Base-by-base conservation (phyloP, 2,888 invertebrate species). In the Xestia rhomboidea region DNA sequence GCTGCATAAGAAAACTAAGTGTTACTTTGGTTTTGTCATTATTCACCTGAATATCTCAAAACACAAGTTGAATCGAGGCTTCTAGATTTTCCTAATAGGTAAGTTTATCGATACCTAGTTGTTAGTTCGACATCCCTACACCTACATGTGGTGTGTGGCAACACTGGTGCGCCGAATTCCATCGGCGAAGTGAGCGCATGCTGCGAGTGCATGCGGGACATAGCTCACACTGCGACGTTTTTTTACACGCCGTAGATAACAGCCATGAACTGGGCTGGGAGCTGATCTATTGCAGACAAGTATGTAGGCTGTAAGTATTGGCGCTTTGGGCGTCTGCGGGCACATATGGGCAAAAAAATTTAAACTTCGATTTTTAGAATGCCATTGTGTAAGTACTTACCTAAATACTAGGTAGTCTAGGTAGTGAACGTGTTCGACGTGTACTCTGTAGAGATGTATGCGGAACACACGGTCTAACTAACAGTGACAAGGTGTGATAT, bases 151-250 rank as follows among this genome's bases (percentile, higher is more conserved):
- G 60, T 51, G 77, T 79, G 85, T 84, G 68, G 41, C 38, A 79
- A 82, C 27, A 38, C 27, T 51, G 64, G 69, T n/a, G 77, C 69
- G 73, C 78, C 76, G 69, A 84, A 82, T 84, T 76, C 82, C 85
- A 70, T 72, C 66, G n/a, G 68, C 69, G 68, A 49, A 13, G 68
- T 63, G 30, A 44, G 27, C 57, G 57, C 57, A 57, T 34, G 27
- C 51, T 46, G 60, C 54, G 51, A 62, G 73, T 62, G 64, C 79
- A 76, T 73, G 84, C 73, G 69, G 71, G 75, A 77, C 79, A 79
- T 82, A 69, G 49, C 77, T 75, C 41, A 69, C 6, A n/a, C 70
- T 18, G 49, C 68, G 11, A 41, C 44, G 70, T 75, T 70, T 76
- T 51, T 81, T 81, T 70, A 18, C 57, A 64, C 41, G 13, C 44